Evolutionary conservation across 2,113 vertebrate genomes (phyloP).

Genomic region (Crypturellus undulatus): DNA sequence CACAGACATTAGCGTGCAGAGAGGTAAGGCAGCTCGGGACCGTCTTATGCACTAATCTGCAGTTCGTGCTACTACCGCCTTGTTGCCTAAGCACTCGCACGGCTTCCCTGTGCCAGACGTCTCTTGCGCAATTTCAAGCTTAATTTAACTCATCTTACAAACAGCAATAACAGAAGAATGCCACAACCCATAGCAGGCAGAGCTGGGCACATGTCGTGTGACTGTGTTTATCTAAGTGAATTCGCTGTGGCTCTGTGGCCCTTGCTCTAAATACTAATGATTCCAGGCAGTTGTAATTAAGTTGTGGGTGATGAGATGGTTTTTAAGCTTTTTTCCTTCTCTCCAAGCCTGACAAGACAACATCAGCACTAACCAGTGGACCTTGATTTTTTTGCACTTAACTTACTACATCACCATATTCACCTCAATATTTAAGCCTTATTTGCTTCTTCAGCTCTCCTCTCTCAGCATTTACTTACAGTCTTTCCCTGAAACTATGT

Average conservation of each 20-base stretch:
- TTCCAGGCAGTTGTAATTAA: neutral
- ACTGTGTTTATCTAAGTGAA: constrained; percentile 36
- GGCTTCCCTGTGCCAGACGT: constrained; percentile 49
- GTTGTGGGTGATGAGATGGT: neutral
- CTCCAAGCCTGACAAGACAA: neutral
- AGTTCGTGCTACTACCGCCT: neutral
- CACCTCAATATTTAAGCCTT: neutral
- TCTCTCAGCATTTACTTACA: neutral
- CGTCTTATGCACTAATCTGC: rapidly evolving
- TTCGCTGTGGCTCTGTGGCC: neutral
- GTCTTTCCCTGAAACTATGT: neutral
- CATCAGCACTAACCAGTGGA: neutral
- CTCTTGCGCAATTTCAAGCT: constrained; percentile 64
- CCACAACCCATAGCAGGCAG: constrained; percentile 9
- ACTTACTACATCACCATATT: neutral
- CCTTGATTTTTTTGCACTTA: neutral
- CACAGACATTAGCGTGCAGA: rapidly evolving
- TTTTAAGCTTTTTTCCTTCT: neutral
- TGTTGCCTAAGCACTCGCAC: constrained; percentile 57
- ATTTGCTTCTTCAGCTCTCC: neutral
- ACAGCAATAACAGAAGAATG: constrained; percentile 30
- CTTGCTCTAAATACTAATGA: neutral
- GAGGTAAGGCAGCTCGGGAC: neutral
- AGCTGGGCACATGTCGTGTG: neutral
- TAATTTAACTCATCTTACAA: constrained; percentile 68